Evolutionary conservation across 1,140 invertebrate species (phyloP).

Genomic region (Achroia grisella): DNA sequence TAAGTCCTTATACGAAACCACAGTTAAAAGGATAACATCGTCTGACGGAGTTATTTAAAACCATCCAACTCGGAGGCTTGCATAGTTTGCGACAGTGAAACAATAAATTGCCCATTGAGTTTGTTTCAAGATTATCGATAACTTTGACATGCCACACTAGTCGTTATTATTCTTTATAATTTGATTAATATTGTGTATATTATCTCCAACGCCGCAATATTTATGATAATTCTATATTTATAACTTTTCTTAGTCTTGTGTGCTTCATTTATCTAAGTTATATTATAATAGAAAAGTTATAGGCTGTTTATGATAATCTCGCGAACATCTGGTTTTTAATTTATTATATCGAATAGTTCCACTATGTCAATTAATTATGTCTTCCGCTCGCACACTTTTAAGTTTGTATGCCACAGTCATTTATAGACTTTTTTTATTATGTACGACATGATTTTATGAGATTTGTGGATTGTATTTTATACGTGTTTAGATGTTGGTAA

Average conservation of each 20-base stretch:
- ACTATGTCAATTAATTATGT: constrained; percentile 3
- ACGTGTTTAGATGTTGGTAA: too few relatives aligned
- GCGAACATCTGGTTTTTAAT: constrained; percentile 12
- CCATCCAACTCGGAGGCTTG: constrained; percentile 32
- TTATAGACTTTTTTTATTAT: too few relatives aligned
- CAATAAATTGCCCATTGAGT: constrained; percentile 46
- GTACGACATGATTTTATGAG: too few relatives aligned
- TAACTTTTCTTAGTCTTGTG: not conserved
- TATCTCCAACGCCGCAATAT: not conserved
- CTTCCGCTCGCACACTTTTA: constrained; percentile 2
- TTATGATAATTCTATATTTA: not conserved
- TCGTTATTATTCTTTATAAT: constrained; percentile 4
- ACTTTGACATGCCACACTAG: constrained; percentile 36
- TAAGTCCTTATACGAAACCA: constrained; percentile 15
- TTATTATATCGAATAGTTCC: not conserved
- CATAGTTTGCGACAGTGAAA: constrained; percentile 25
- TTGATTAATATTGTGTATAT: constrained; percentile 10
- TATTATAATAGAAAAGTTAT: constrained; percentile 7
- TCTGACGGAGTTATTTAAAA: constrained; percentile 39
- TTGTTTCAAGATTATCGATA: constrained; percentile 40
- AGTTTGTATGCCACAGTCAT: too few relatives aligned
- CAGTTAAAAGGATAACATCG: constrained; percentile 41
- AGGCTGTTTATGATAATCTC: constrained; percentile 12
- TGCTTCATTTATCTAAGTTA: not conserved
- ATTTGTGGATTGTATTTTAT: too few relatives aligned